Base-by-base conservation (phyloP, 2,113 vertebrate species). In the Oreochromis niloticus region DNA sequence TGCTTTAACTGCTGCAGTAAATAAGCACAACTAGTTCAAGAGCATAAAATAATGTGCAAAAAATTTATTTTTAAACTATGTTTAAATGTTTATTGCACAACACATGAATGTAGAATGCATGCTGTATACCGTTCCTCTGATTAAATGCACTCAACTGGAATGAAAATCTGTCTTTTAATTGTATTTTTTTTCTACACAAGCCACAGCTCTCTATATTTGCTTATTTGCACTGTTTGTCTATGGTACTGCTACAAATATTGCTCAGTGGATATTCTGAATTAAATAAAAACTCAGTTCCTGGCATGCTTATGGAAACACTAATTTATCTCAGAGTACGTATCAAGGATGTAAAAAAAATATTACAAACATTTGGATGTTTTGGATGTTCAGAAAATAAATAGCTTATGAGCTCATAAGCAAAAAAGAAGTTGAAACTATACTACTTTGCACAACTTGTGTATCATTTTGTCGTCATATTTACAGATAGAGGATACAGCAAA, bases 361-460 rank as follows among this genome's bases (percentile, higher is more conserved):
- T 22, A 87, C 39, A 71, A 61, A 82, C 73, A 24, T 46, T 12
- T 48, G 19, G 34, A 59, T 82, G 43, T 52, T 71, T 27, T 48
- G 71, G 59, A 71, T 85, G 43, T 41, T 14, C 55, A 56, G 81
- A 85, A 89, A 92, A 90, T 92, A 91, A 92, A 89, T 89, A 91
- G 63, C 73, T 71, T 56, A 75, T 39, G 5, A 57, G 22, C 7
- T 57, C 19, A 39, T 50, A 24, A 54, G n/a, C 46, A 78, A 78
- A 12, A 56, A 30, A 39, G 19, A 24, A 59, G 57, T 34, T 27
- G 17, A 68, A 85, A 81, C 59, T 73, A 71, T 75, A 68, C 2
- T 43, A 63, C 16, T 87, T 87, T 92, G 41, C 43, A 80, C 39
- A 82, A 78, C 61, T 85, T 82, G 22, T 2, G 7, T 78, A 43